Percentiles rank a stretch among this genome's conserved stretches.
Conservation (phyloP, 2,113 vertebrate species). For the Astur gentilis region DNA sequence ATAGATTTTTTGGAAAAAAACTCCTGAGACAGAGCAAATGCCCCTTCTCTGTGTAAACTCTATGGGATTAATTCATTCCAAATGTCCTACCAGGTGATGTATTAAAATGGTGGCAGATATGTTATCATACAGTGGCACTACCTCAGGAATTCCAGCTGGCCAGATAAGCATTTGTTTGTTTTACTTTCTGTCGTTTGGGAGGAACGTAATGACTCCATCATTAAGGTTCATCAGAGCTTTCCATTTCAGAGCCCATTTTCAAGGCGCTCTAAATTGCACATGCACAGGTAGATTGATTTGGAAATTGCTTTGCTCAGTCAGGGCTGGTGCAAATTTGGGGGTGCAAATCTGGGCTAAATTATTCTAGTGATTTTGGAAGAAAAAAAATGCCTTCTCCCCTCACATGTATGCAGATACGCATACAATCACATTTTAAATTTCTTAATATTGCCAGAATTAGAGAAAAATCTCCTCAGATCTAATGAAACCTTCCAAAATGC, state of each 20-base stretch:
- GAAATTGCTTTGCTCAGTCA: background rate
- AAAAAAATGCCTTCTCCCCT: background rate
- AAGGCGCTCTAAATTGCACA: background rate
- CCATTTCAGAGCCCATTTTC: background rate
- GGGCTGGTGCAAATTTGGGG: background rate
- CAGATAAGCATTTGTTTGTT: background rate
- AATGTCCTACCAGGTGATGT: background rate
- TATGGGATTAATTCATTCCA: background rate
- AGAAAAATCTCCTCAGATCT: background rate
- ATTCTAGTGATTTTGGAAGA: background rate
- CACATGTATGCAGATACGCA: background rate
- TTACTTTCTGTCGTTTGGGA: background rate
- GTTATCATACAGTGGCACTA: background rate
- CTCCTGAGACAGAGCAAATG: background rate
- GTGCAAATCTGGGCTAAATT: background rate
- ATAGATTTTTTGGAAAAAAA: background rate
- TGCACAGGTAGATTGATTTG: background rate
- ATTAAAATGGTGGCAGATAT: background rate
- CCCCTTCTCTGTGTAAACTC: background rate
- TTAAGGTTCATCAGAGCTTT: slow-evolving; percentile 14
- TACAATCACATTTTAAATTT: background rate
- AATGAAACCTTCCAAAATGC: background rate
- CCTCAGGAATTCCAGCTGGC: background rate
- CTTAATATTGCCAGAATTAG: background rate
- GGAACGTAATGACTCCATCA: background rate